These are phyloP conservation scores for Distichodus sexfasciatus DNA, from an alignment of 2,797 vertebrate genomes.

Conservation along the genomic window DNA sequence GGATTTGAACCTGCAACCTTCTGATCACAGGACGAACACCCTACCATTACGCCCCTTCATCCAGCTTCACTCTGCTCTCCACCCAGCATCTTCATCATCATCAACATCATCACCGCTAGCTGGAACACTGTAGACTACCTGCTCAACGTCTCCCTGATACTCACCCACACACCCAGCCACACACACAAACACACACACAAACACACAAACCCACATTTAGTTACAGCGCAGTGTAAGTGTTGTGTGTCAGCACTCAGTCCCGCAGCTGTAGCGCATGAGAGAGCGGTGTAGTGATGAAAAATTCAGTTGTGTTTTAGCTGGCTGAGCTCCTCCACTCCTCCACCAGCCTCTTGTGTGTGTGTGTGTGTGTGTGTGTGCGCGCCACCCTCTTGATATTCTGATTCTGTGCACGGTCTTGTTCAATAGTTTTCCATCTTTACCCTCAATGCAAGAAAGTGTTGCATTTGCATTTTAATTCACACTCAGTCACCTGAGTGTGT, in stretches of 20 bases:
- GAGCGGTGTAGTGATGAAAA: conserved; percentile 22
- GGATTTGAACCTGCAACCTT: no score
- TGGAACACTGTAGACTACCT: no score
- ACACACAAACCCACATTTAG: not conserved
- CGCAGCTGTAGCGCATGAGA: not conserved
- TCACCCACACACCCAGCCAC: not conserved
- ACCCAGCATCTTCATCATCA: no score
- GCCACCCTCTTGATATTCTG: conserved; percentile 21
- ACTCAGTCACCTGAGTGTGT: conserved; percentile 67
- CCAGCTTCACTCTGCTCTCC: no score
- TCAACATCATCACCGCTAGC: no score
- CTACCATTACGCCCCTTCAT: no score
- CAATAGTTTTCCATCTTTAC: conserved; percentile 57
- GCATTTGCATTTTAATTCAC: conserved; percentile 79
- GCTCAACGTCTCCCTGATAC: no score
- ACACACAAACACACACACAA: not conserved
- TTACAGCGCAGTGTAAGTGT: conserved; percentile 11
- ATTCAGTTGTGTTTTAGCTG: conserved; percentile 23
- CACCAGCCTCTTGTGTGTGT: not conserved
- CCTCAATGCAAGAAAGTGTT: conserved; percentile 61
- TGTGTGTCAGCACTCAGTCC: not conserved
- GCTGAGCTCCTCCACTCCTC: not conserved
- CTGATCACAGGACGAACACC: no score
- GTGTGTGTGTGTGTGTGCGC: conserved; percentile 11
- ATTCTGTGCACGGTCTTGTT: conserved; percentile 26